These are phyloP conservation scores for Drosophila pegasa DNA, from an alignment of 2,888 invertebrate species.

Conservation along the genomic window DNA sequence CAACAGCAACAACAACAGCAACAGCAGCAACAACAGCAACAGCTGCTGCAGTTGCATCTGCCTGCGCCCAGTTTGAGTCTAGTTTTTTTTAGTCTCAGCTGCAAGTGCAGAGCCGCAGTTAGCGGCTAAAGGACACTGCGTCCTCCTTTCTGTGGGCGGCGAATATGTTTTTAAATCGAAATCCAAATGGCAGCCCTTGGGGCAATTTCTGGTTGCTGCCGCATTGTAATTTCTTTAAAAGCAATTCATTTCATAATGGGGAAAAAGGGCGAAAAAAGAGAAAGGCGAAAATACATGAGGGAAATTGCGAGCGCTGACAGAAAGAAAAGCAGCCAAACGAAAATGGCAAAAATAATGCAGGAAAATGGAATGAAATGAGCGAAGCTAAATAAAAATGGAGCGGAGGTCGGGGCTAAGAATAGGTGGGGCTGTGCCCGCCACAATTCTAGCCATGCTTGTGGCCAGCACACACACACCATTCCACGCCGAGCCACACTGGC, in stretches of 20 bases:
- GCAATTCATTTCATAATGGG: slow-evolving; percentile 81
- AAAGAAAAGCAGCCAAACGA: slow-evolving; percentile 56
- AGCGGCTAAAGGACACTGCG: slow-evolving; percentile 6
- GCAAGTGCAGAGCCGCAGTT: background rate
- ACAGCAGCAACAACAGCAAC: slow-evolving; percentile 6
- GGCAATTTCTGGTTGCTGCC: slow-evolving; percentile 51
- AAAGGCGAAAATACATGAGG: slow-evolving; percentile 39
- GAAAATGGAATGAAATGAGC: slow-evolving; percentile 62
- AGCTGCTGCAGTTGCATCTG: slow-evolving; percentile 43
- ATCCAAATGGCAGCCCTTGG: slow-evolving; percentile 44
- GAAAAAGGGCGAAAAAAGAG: slow-evolving; percentile 30
- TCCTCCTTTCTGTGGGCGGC: slow-evolving; percentile 19
- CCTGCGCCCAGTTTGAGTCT: slow-evolving; percentile 7
- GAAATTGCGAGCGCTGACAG: slow-evolving; percentile 35
- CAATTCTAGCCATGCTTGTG: slow-evolving; percentile 56
- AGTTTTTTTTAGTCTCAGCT: slow-evolving; percentile 2
- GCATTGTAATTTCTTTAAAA: slow-evolving; percentile 82
- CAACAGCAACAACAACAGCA: slow-evolving; percentile 20
- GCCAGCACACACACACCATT: slow-evolving; percentile 30
- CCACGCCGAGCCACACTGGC: slow-evolving; percentile 12
- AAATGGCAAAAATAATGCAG: slow-evolving; percentile 72
- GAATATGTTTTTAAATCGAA: slow-evolving; percentile 37
- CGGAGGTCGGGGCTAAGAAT: slow-evolving; percentile 18
- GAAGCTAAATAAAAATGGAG: slow-evolving; percentile 65
- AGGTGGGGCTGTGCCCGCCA: slow-evolving; percentile 35